Conservation (phyloP, 2,797 vertebrate genomes). For the Gallinago nigripennis region DNA sequence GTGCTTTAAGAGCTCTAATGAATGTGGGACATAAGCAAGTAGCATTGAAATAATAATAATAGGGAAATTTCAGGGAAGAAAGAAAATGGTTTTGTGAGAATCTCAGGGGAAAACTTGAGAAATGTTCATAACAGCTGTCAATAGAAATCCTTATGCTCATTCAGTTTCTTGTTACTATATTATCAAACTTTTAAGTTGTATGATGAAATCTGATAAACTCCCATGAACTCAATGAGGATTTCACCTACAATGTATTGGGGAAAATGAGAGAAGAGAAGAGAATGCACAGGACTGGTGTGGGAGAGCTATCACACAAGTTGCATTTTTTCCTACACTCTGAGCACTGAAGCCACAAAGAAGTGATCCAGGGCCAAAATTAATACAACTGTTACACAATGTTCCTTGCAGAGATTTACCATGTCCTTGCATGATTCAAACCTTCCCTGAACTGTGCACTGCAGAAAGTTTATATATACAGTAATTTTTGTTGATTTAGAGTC, state of each 20-base stretch:
- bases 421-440: not conserved
- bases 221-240: not conserved
- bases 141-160: not conserved
- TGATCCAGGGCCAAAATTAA: not conserved
- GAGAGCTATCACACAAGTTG: not conserved
- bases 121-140: not conserved
- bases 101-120: not conserved
- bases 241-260: not conserved
- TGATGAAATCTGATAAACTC: not conserved
- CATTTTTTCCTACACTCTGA: not conserved
- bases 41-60: not conserved
- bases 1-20: not conserved
- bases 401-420: not conserved
- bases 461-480: not conserved
- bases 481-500: not conserved
- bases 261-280: not conserved
- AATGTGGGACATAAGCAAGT: not conserved
- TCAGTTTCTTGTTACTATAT: not conserved
- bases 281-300: not conserved
- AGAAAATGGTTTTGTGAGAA: not conserved
- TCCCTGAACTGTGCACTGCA: not conserved
- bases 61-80: not conserved
- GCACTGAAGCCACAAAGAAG: not conserved
- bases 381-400: not conserved
- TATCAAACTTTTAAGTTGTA: not conserved